Base-by-base conservation (phyloP, 2,888 invertebrate genomes). In the Amorpha juglandis region DNA sequence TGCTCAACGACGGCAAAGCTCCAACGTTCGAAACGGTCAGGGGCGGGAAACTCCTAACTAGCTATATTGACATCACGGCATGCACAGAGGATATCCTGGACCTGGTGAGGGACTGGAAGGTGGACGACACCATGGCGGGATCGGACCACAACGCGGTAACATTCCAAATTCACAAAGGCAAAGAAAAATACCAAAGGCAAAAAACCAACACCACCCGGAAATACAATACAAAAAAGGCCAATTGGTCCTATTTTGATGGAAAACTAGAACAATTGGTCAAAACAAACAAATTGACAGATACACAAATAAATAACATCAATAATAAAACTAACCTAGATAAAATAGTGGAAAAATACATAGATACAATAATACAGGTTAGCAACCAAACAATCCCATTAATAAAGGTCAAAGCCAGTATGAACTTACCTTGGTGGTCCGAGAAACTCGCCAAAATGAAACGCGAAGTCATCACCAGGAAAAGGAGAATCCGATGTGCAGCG, bases 341-440 rank as follows among this genome's bases (percentile, higher is more conserved):
- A 0, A 66, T 67, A 16, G n/a, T 63, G 21, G 7, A 52, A n/a
- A 47, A 58, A 33, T 63, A 53, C 14, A 65, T 16, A 6, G 21
- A 68, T 6, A 16, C 38, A 19, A 62, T 68, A 33, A 65, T 0
- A 14, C 27, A 55, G 21, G 47, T 67, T 19, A 66, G 69, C 35
- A 51, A 50, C 11, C 2, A 19, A 0, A 33, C 45, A 0, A 65
- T 68, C 47, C 66, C 62, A 4, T 62, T 52, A 51, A 51, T 21
- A 14, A 64, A 66, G 35, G 62, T 35, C 21, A 47, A 27, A 42
- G 14, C 58, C 14, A 52, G 0, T n/a, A 11, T 45, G 6, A 68
- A 42, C 27, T 16, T 67, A 21, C 72, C 74, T 21, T 75, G 75
- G n/a, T n/a, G n/a, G n/a, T n/a, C n/a, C n/a, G n/a, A n/a, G n/a